Evolutionary conservation across 2,113 vertebrate genomes (phyloP).

Genomic region (Sminthopsis crassicaudata): DNA sequence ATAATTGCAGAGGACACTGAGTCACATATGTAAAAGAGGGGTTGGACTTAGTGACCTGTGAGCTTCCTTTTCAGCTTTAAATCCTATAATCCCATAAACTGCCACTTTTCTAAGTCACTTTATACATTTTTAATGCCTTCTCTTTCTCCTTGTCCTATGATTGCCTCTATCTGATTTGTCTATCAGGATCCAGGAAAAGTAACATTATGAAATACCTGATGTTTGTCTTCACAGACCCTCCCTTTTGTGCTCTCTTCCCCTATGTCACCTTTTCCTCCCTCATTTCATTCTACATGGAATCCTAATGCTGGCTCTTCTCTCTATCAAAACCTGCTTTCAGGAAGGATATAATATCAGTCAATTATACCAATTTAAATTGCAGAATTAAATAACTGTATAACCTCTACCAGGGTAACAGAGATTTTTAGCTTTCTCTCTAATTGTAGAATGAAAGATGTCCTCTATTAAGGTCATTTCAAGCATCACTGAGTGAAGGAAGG

Average conservation of each 20-base stretch:
- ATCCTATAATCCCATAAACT: background rate
- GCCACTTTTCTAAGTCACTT: background rate
- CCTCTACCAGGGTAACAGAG: background rate
- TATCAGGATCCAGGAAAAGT: background rate
- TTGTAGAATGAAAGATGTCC: constrained; percentile 13
- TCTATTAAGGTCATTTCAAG: background rate
- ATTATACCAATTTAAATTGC: background rate
- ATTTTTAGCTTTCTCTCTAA: constrained; percentile 30
- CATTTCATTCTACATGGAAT: background rate
- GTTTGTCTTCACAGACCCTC: background rate
- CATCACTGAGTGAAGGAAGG: background rate
- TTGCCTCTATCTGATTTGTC: background rate
- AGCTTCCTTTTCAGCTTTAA: background rate
- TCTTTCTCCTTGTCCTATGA: background rate
- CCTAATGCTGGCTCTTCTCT: background rate
- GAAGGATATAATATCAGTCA: background rate
- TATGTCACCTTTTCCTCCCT: background rate
- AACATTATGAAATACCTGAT: background rate
- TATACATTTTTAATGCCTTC: background rate
- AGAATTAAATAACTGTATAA: background rate
- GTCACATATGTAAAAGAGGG: background rate
- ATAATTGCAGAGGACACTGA: background rate
- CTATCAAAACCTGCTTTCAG: constrained; percentile 11
- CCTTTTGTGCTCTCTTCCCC: background rate
- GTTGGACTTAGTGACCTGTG: background rate